These are phyloP conservation scores for Charaxes varanes DNA, from an alignment of 1,140 invertebrate genomes.

Conservation along the genomic window DNA sequence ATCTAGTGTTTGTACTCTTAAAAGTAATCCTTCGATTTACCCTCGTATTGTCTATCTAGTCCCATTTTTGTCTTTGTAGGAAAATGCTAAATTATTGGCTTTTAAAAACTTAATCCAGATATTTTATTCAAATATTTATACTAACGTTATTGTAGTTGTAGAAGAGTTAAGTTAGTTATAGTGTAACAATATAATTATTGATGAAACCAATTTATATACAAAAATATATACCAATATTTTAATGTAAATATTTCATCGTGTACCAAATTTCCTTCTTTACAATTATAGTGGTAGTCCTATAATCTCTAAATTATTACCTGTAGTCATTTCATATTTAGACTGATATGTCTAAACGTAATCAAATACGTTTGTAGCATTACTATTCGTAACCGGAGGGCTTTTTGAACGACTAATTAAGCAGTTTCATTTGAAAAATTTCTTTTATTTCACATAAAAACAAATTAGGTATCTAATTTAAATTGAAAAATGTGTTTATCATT, in stretches of 20 bases:
- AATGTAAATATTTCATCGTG: constrained; percentile 64
- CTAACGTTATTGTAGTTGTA: constrained; percentile 66
- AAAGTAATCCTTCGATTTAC: constrained; percentile 36
- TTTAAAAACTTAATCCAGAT: constrained; percentile 52
- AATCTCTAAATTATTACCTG: constrained; percentile 27
- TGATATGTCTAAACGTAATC: constrained; percentile 3
- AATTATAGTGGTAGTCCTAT: constrained; percentile 56
- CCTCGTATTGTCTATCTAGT: constrained; percentile 36
- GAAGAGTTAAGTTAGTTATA: constrained; percentile 41
- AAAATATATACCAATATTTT: constrained; percentile 61
- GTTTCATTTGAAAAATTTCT: no score
- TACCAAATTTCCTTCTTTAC: constrained; percentile 72
- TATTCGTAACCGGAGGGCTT: no score
- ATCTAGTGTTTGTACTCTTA: constrained; percentile 41
- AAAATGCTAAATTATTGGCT: constrained; percentile 48
- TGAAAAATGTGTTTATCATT: no score
- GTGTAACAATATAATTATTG: constrained; percentile 37
- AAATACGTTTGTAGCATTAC: no score
- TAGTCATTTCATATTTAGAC: constrained; percentile 7
- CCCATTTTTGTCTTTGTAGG: constrained; percentile 37
- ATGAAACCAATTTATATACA: constrained; percentile 66
- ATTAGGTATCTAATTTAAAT: no score
- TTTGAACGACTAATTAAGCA: no score
- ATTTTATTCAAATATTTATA: constrained; percentile 73
- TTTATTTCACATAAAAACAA: no score